Percentiles rank a stretch among this genome's conserved stretches.
These are phyloP conservation scores for Sarcophaga subvicina DNA, from an alignment of 2,888 invertebrate genomes.

Conservation along the genomic window DNA sequence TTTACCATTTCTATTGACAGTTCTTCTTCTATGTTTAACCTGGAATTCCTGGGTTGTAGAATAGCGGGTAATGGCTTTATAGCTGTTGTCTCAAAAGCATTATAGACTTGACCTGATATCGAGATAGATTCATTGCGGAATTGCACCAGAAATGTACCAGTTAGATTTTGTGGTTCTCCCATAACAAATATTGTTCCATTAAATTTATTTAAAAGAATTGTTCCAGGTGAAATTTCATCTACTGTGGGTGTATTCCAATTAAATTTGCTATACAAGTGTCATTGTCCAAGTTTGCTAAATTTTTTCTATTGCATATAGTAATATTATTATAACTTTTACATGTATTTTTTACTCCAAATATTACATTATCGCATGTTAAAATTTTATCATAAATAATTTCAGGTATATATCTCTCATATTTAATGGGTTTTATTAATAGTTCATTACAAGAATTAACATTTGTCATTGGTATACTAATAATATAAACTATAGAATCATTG, in stretches of 20 bases:
- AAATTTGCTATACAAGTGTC: slow-evolving; percentile 23
- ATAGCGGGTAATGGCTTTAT: slow-evolving; percentile 33
- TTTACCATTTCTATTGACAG: no score
- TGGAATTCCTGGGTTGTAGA: background rate
- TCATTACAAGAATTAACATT: slow-evolving; percentile 4
- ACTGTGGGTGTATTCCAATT: slow-evolving; percentile 8
- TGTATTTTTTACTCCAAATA: slow-evolving; percentile 11
- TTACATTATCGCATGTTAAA: background rate
- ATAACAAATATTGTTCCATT: slow-evolving; percentile 4
- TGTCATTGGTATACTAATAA: slow-evolving; percentile 1
- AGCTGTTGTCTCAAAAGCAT: background rate
- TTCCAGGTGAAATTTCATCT: slow-evolving; percentile 3
- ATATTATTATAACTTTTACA: slow-evolving; percentile 29
- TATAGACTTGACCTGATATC: background rate
- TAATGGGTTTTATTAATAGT: slow-evolving; percentile 11
- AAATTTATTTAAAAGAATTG: slow-evolving; percentile 28
- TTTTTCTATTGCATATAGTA: slow-evolving; percentile 1
- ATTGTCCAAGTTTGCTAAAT: background rate
- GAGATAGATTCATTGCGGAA: background rate
- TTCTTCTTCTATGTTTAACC: no score
- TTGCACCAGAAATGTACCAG: slow-evolving; percentile 16
- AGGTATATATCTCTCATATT: slow-evolving; percentile 8
- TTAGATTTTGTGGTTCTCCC: slow-evolving; percentile 32
- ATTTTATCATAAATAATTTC: background rate
- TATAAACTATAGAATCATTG: background rate